Evolutionary conservation across 2,888 invertebrate genomes (phyloP).

Genomic region (Tipula vernalis): DNA sequence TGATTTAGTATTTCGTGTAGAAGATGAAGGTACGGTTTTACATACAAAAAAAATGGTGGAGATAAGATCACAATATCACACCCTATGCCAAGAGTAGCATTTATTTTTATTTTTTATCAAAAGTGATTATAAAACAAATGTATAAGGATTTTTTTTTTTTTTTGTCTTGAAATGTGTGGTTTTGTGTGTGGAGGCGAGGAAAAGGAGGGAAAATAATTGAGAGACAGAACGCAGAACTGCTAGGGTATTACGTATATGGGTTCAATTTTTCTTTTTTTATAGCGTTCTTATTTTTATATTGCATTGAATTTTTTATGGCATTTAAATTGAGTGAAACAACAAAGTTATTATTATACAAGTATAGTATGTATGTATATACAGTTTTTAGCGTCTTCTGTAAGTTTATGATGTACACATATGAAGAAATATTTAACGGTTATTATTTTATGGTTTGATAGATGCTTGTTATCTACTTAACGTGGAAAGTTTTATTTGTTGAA

Average conservation of each 20-base stretch:
- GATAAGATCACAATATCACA: not conserved
- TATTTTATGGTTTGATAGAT: not conserved
- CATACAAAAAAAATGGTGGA: not conserved
- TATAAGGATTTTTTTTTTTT: not conserved
- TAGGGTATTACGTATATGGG: not conserved
- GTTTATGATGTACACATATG: not conserved
- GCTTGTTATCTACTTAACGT: not conserved
- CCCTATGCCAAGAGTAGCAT: not conserved
- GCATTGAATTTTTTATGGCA: not conserved
- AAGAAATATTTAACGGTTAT: not conserved
- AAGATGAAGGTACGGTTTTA: not conserved
- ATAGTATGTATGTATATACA: not conserved
- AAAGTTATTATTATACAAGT: not conserved
- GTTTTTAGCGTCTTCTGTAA: not conserved
- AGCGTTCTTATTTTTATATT: not conserved
- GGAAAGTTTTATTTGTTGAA: not conserved
- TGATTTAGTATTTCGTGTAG: not conserved
- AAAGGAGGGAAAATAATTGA: not conserved
- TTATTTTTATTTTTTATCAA: not conserved
- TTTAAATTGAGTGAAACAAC: conserved; percentile 4
- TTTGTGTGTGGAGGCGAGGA: not conserved
- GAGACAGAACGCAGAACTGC: not conserved
- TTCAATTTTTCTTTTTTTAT: not conserved
- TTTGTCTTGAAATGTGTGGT: not conserved
- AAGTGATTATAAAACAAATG: not conserved